Evolutionary conservation across 2,888 invertebrate species (phyloP).

Genomic region (Panzeria rudis): DNA sequence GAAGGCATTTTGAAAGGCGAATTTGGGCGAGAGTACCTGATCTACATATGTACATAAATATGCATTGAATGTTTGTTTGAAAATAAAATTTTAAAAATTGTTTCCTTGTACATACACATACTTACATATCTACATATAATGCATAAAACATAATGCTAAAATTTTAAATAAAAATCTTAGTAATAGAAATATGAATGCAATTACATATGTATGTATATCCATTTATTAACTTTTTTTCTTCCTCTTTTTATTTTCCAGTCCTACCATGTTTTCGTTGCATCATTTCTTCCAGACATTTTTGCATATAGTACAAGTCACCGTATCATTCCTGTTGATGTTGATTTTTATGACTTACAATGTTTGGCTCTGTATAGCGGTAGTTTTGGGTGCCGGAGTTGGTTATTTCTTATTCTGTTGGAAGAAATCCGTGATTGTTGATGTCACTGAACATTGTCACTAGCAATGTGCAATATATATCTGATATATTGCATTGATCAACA

Average conservation of each 20-base stretch:
- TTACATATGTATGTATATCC: no score
- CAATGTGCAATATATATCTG: conserved; percentile 74
- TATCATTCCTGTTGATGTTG: conserved; percentile 97
- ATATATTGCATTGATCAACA: conserved; percentile 65
- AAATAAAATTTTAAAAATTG: no score
- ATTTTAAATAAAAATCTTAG: no score
- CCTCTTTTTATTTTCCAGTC: conserved; percentile 85
- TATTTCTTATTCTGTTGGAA: conserved; percentile 98
- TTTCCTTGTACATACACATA: no score
- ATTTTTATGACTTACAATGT: conserved; percentile 99
- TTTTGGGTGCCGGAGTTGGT: conserved; percentile 94
- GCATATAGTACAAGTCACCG: conserved; percentile 94
- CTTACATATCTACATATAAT: no score
- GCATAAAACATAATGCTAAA: no score
- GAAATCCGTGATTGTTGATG: conserved; percentile 95
- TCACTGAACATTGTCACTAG: conserved; percentile 98
- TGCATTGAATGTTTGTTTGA: no score
- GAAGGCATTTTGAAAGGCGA: no score
- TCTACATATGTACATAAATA: no score
- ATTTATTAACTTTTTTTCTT: neutral
- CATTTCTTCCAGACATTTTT: conserved; percentile 94
- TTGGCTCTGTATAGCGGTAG: conserved; percentile 95
- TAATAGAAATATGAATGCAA: no score
- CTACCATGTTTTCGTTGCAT: conserved; percentile 91
- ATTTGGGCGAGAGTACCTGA: no score